phyloP scores from a whole-genome alignment of 2,797 vertebrate genomes.

The Oreonectes daqikongensis region DNA sequence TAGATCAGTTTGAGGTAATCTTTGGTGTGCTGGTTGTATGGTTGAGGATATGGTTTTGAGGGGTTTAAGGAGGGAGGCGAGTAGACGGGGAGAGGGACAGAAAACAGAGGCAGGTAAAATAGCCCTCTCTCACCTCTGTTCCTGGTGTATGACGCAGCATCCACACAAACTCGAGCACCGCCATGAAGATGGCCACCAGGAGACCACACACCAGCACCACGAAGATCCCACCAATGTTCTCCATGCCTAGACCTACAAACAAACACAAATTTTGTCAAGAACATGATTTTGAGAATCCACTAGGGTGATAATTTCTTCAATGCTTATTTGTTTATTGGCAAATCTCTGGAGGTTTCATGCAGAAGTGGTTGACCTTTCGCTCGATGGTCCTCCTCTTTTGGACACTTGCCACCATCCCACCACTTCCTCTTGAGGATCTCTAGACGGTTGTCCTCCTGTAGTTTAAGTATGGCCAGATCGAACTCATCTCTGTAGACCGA shows the following conservation, averaged over 20 bases:
- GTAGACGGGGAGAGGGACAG: conserved; percentile 61
- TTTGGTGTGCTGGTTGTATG: conserved; percentile 53
- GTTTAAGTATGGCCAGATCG: conserved; percentile 90
- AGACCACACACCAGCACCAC: conserved; percentile 98
- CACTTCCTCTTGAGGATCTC: conserved; percentile 97
- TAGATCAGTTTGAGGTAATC: conserved; percentile 48
- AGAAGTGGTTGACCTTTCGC: conserved; percentile 85
- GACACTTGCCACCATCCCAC: conserved; percentile 99
- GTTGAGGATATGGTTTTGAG: conserved; percentile 29
- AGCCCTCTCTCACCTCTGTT: conserved; percentile 89
- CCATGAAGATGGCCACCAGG: conserved; percentile 98
- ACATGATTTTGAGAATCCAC: too few relatives aligned
- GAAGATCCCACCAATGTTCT: conserved; percentile 99
- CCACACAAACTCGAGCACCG: conserved; percentile 98
- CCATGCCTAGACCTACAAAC: conserved; percentile 91
- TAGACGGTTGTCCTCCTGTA: conserved; percentile 97
- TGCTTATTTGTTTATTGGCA: too few relatives aligned
- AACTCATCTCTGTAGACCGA: conserved; percentile 62
- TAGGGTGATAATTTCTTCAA: too few relatives aligned
- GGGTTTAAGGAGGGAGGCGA: conserved; percentile 39
- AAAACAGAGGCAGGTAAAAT: conserved; percentile 79
- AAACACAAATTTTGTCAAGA: not conserved
- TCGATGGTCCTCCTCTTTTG: conserved; percentile 96
- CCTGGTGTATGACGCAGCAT: conserved; percentile 90
- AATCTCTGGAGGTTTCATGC: too few relatives aligned